These are phyloP conservation scores for Pseudeuparius sepicola DNA, from an alignment of 2,888 invertebrate genomes.

Conservation along the genomic window DNA sequence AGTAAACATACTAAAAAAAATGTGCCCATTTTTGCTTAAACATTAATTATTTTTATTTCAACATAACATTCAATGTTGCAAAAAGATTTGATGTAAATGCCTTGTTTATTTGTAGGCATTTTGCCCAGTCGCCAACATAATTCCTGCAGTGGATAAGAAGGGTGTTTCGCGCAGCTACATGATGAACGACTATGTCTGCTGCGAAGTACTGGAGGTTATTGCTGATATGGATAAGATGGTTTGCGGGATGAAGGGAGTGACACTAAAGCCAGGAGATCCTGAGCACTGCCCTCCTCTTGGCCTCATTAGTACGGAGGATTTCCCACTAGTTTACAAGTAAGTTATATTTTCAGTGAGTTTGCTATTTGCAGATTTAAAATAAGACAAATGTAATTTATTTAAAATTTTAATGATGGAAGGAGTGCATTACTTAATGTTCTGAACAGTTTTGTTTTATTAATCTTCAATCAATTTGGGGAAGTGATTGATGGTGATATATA, in stretches of 20 bases:
- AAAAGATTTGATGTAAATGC: too few relatives aligned
- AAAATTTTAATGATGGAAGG: too few relatives aligned
- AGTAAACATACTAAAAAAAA: too few relatives aligned
- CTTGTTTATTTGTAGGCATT: slow-evolving; percentile 46
- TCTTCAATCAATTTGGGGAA: too few relatives aligned
- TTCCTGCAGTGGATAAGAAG: slow-evolving; percentile 70
- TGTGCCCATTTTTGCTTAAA: too few relatives aligned
- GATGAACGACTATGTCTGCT: slow-evolving; percentile 77
- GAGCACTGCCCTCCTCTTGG: slow-evolving; percentile 68
- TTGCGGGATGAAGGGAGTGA: slow-evolving; percentile 74
- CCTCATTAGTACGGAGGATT: slow-evolving; percentile 70
- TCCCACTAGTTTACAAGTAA: slow-evolving; percentile 78
- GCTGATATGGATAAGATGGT: slow-evolving; percentile 81
- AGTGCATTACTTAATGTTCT: too few relatives aligned
- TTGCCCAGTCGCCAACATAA: slow-evolving; percentile 59
- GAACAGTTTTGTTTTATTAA: too few relatives aligned
- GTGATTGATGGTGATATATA: too few relatives aligned
- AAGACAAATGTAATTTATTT: too few relatives aligned
- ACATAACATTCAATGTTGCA: too few relatives aligned
- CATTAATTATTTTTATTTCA: too few relatives aligned
- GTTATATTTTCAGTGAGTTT: slow-evolving; percentile 34
- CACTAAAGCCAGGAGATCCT: slow-evolving; percentile 59
- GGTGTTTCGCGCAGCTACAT: slow-evolving; percentile 67
- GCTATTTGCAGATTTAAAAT: too few relatives aligned
- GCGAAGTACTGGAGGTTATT: slow-evolving; percentile 79